A percentile compares a stretch with the other conserved stretches of the same genome.
Evolutionary conservation across 2,888 invertebrate genomes (phyloP).

Genomic region (Megastigmus dorsalis): DNA sequence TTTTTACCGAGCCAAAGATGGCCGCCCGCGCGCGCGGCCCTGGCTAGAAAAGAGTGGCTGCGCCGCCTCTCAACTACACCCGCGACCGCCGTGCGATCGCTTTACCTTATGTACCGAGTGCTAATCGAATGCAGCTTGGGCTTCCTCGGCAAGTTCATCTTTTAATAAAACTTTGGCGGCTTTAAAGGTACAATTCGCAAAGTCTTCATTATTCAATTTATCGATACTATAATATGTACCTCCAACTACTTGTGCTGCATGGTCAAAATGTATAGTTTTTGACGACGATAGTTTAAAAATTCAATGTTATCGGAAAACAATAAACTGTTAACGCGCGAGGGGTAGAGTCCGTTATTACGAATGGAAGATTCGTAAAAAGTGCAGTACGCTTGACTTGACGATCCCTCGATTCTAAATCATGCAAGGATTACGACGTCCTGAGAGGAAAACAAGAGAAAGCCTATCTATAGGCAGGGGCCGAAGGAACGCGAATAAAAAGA

Average conservation of each 20-base stretch:
- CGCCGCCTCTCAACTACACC: too few species aligned
- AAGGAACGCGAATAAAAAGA: slow-evolving; percentile 47
- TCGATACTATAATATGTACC: too few species aligned
- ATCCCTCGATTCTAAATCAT: slow-evolving; percentile 70
- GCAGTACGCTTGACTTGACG: slow-evolving; percentile 48
- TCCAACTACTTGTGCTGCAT: too few species aligned
- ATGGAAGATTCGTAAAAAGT: slow-evolving; percentile 14
- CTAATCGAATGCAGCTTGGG: slow-evolving; percentile 69
- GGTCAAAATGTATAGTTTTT: too few species aligned
- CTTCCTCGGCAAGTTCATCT: slow-evolving; percentile 59
- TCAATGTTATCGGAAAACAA: too few species aligned
- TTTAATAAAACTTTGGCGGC: slow-evolving; percentile 53
- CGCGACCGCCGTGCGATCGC: slow-evolving; percentile 53
- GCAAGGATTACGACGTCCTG: slow-evolving; percentile 67
- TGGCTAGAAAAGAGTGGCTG: not conserved
- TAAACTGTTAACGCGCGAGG: too few species aligned
- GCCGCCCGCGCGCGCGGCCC: slow-evolving; percentile 6
- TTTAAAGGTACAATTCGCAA: too few species aligned
- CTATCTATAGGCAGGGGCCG: slow-evolving; percentile 13
- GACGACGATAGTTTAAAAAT: too few species aligned
- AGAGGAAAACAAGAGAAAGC: slow-evolving; percentile 30
- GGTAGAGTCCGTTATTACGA: too few species aligned
- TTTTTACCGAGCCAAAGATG: slow-evolving; percentile 57
- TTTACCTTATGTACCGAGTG: slow-evolving; percentile 66
- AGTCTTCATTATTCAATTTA: too few species aligned